Conservation (phyloP, 2,797 vertebrate genomes). For the Rhincodon typus region DNA sequence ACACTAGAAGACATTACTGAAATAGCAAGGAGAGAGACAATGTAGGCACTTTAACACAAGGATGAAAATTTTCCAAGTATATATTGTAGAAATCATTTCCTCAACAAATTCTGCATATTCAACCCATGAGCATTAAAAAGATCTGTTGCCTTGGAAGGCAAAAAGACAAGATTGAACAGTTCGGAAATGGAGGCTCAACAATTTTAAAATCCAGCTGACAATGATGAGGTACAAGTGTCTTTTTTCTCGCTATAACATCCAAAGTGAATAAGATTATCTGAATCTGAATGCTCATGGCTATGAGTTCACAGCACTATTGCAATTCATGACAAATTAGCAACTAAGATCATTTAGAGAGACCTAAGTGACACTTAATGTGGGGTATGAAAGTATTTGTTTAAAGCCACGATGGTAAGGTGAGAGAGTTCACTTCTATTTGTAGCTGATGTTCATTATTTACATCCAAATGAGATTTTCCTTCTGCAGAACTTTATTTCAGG, state of each 20-base stretch:
- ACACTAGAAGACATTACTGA: neutral
- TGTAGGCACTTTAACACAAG: neutral
- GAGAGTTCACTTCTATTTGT: neutral
- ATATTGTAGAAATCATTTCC: neutral
- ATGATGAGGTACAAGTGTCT: neutral
- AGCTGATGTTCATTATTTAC: neutral
- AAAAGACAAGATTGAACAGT: neutral
- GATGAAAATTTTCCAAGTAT: neutral
- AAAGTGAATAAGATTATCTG: neutral
- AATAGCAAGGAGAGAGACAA: neutral
- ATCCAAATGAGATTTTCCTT: neutral
- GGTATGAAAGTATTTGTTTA: neutral
- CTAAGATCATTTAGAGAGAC: neutral
- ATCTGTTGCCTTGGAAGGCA: neutral
- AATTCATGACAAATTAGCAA: neutral
- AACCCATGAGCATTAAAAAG: neutral
- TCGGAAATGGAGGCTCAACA: neutral
- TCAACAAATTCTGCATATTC: neutral
- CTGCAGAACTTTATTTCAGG: neutral
- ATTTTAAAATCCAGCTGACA: neutral
- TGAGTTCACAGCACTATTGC: neutral
- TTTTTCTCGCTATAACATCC: neutral
- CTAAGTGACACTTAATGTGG: neutral
- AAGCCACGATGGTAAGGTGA: neutral
- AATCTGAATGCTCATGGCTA: neutral